A percentile compares a stretch with the other conserved stretches of the same genome.
Conservation (phyloP, 2,888 invertebrate species). For the Hemithea aestivaria region DNA sequence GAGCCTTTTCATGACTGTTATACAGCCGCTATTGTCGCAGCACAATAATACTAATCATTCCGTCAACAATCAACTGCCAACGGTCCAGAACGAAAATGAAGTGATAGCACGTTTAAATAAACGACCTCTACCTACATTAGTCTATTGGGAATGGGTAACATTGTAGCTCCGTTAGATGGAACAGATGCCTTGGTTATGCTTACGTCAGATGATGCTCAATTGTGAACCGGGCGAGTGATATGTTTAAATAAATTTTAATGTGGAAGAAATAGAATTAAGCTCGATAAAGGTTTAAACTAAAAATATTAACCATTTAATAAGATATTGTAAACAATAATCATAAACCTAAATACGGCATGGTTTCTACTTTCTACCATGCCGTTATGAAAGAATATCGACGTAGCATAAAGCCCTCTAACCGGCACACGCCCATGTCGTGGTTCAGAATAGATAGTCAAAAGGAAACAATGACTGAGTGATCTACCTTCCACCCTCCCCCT, state of each 20-base stretch:
- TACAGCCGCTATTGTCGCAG: constrained; percentile 22
- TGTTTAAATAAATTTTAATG: too few species aligned
- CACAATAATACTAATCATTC: constrained; percentile 23
- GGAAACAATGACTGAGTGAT: constrained; percentile 57
- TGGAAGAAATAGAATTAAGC: too few species aligned
- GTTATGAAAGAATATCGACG: constrained; percentile 2
- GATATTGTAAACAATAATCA: too few species aligned
- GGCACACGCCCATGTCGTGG: constrained; percentile 34
- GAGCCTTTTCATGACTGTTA: constrained; percentile 29
- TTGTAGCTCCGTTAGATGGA: constrained; percentile 1
- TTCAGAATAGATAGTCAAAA: constrained; percentile 45
- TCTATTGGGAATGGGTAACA: constrained; percentile 8
- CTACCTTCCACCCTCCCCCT: constrained; percentile 41
- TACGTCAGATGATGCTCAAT: too few species aligned
- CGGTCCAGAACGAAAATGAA: constrained; percentile 6
- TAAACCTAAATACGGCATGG: too few species aligned
- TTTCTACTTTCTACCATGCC: too few species aligned
- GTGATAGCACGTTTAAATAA: constrained; percentile 8
- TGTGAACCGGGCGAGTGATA: too few species aligned
- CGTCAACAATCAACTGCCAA: constrained; percentile 16
- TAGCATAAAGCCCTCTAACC: constrained; percentile 23
- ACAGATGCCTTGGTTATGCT: constrained; percentile 5
- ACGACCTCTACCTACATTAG: constrained; percentile 9
- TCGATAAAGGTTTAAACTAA: too few species aligned
- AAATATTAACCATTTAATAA: too few species aligned